phyloP scores from a whole-genome alignment of 1,140 invertebrate species.

The Cyclargus thomasi region DNA sequence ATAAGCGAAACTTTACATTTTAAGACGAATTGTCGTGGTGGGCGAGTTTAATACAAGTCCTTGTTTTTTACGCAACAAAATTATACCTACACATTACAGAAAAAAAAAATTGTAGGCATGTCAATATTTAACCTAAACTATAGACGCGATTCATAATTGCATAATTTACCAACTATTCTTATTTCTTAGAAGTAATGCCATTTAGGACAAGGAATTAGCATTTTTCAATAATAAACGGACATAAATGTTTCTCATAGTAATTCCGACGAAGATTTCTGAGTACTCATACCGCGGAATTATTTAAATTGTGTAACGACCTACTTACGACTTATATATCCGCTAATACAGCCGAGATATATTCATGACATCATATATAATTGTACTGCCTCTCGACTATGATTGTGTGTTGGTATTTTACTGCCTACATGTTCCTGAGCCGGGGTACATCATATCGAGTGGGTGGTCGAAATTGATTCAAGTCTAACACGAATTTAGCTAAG shows the following conservation, averaged over 20 bases:
- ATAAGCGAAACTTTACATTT: no score
- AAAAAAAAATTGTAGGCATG: no score
- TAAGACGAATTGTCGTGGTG: no score
- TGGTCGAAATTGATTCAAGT: neutral
- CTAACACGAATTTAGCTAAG: neutral
- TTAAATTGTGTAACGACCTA: conserved; percentile 3
- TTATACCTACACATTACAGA: no score
- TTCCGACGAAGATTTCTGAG: neutral
- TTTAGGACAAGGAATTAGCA: neutral
- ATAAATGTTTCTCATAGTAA: neutral
- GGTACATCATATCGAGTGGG: neutral
- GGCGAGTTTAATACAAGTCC: no score
- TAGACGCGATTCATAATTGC: neutral
- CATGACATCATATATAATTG: conserved; percentile 3
- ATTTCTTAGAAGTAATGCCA: neutral
- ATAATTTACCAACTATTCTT: neutral
- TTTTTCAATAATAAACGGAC: neutral
- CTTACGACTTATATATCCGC: neutral
- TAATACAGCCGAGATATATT: neutral
- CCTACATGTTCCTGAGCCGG: neutral
- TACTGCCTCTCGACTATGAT: neutral
- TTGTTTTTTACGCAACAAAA: no score
- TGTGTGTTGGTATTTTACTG: neutral
- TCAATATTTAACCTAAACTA: neutral
- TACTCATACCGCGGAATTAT: neutral